Base-by-base conservation (phyloP, 2,888 invertebrate species). In the Troides aeacus region DNA sequence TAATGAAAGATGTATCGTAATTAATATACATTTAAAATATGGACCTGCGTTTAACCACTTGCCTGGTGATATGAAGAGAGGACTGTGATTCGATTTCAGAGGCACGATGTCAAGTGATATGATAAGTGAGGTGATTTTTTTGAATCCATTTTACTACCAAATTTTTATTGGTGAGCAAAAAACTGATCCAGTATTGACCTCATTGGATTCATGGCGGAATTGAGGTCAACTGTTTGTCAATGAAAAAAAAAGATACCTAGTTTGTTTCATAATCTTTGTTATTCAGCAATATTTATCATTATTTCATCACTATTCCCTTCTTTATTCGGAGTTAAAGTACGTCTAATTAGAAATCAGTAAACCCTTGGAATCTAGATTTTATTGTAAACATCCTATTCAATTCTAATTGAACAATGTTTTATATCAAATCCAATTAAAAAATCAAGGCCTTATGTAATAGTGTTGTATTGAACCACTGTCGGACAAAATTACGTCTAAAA, bases 231-330 rank as follows among this genome's bases (percentile, higher is more conserved):
- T 42, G 7, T 42, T 42, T 10, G 10, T 42, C 42, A 1, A 42
- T 42, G 12, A 42, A 15, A n/a, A 57, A 56, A 18, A n/a, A 57
- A n/a, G 62, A 65, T 61, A 62, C 64, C 30, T 62, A 57, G 58
- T 46, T 60, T 61, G 46, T 18, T 46, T 24, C 21, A 24, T 17
- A 56, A 62, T 10, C 12, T 42, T 62, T 23, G 15, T 23, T 23
- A n/a, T 62, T 15, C 18, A 46, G 62, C 46, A 62, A 62, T 23
- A 23, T 23, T 46, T 42, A 12, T 62, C 15, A 46, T 62, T 56
- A 56, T 56, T 67, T 67, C 36, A 57, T 67, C 53, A 62, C 15
- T 62, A 30, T 46, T 30, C 57, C 57, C 58, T 68, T 68, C 62
- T 62, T 68, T 58, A 58, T 68, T 17, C 18, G 17, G 6, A n/a